phyloP scores from a whole-genome alignment of 2,113 vertebrate genomes.

The Myiozetetes cayanensis region DNA sequence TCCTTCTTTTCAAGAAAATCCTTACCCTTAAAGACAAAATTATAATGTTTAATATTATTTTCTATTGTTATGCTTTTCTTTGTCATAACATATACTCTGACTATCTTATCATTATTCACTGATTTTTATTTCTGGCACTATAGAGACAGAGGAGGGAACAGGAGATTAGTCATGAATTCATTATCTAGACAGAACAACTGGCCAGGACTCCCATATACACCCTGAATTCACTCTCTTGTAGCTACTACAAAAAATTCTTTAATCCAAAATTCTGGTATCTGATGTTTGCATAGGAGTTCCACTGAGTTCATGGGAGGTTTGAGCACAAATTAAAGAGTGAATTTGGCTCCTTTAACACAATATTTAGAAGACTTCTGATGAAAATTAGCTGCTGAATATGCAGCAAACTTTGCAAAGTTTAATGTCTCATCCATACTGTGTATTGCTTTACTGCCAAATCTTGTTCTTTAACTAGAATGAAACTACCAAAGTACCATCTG shows the following conservation, averaged over 20 bases:
- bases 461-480: not conserved
- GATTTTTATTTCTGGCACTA: not conserved
- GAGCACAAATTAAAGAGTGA: not conserved
- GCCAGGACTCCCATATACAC: not conserved
- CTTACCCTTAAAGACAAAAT: not conserved
- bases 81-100: not conserved
- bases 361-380: not conserved
- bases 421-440: not conserved
- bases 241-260: not conserved
- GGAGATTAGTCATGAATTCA: not conserved
- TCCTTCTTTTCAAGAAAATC: not conserved
- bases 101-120: not conserved
- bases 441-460: not conserved
- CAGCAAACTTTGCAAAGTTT: not conserved
- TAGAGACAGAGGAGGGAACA: not conserved
- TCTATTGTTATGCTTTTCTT: not conserved
- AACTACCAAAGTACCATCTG: slow-evolving; percentile 31
- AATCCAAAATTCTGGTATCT: not conserved
- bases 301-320: not conserved
- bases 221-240: not conserved
- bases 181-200: not conserved
- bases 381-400: not conserved
- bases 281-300: not conserved
- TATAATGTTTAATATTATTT: not conserved
- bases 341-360: not conserved